phyloP scores from a whole-genome alignment of 2,888 invertebrate species.

The Microplitis deprimator region DNA sequence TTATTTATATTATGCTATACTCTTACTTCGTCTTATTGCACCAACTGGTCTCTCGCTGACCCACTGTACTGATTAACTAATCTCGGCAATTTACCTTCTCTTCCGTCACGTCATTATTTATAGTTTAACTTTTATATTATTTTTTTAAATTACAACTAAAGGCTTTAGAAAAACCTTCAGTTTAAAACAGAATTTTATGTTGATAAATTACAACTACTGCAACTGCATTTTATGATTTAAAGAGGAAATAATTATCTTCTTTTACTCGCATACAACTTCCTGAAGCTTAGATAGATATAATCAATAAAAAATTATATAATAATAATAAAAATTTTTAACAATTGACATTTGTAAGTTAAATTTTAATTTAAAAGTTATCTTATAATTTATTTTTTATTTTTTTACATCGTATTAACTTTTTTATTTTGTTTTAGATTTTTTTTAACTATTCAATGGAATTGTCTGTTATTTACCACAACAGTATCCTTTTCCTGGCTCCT shows the following conservation, averaged over 20 bases:
- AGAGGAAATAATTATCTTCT: no score
- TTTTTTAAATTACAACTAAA: background rate
- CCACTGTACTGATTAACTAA: slow-evolving; percentile 23
- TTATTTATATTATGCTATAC: background rate
- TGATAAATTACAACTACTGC: slow-evolving; percentile 33
- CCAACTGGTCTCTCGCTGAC: slow-evolving; percentile 13
- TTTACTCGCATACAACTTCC: no score
- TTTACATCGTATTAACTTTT: background rate
- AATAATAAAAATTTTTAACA: background rate
- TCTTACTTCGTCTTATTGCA: slow-evolving; percentile 8
- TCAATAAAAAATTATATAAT: background rate
- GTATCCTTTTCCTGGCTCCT: background rate
- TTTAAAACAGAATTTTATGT: slow-evolving; percentile 27
- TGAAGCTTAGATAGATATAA: no score
- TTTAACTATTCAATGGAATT: slow-evolving; percentile 8
- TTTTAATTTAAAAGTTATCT: background rate
- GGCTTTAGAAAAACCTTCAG: background rate
- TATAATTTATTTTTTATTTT: background rate
- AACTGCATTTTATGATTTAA: no score
- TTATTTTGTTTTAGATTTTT: background rate
- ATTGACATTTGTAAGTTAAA: background rate
- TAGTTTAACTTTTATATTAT: slow-evolving; percentile 52
- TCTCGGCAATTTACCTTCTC: background rate
- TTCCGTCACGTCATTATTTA: background rate
- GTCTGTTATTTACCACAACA: background rate